Base-by-base conservation (phyloP, 2,888 invertebrate genomes). In the Drosophila meridionalis region DNA sequence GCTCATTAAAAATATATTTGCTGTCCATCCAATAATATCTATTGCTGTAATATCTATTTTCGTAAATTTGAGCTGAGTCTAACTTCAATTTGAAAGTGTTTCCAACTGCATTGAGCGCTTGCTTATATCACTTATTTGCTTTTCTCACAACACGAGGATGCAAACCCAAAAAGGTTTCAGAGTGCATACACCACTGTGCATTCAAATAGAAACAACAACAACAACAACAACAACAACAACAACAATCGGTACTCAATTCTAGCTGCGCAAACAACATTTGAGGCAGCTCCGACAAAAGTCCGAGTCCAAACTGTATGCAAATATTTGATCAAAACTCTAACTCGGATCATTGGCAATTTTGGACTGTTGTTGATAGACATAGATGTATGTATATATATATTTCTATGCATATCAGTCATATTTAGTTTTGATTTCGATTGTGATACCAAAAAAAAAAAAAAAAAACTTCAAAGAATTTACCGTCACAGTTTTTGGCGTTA, bases 81-180 rank as follows among this genome's bases (percentile, higher is more conserved):
- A 47, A 59, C 59, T 4, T 34, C n/a, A 26, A 3, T 38, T 30
- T 53, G 14, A 8, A 34, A 66, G 52, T 52, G 34, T 36, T 50
- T n/a, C 38, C 20, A 50, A 20, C n/a, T 30, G 66, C 61, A 36
- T 53, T 8, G 11, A 45, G 52, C 68, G 43, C 43, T 30, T 58
- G 62, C 36, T 57, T 58, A 62, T 42, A 62, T 58, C 60, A 67
- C 56, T 36, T 90, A 72, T 90, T 87, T 90, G 79, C 73, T 73
- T 85, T 90, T 90, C 88, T 81, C 88, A 88, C 86, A 89, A 71
- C 75, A 83, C 78, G 8, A 47, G 40, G 68, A 80, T 72, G 59
- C 68, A 80, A 80, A 56, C 43, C 59, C 62, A 57, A 75, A 69
- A 76, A 77, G 77, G 77, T 78, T 80, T 73, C 66, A 63, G 73